Evolutionary conservation across 2,797 vertebrate species (phyloP), one percentile per base, ranked within the genome.

Genomic region (Thripadectes ignobilis): DNA sequence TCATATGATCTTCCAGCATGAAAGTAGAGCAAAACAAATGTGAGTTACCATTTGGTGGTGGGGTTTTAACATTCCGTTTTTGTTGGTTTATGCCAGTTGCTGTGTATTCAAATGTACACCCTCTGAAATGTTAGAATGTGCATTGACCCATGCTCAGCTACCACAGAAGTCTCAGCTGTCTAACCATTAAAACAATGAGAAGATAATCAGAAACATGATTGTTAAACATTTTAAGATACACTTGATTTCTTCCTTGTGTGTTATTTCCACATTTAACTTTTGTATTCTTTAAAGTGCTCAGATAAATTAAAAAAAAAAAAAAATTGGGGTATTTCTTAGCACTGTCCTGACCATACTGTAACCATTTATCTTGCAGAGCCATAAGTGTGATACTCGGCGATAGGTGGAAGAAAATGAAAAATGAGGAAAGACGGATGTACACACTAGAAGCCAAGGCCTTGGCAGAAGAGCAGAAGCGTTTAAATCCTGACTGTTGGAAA

Each of bases 351-450:
- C 48, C 38, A 1, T 46, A 51, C 21, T 95, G 67, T 95, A 84
- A 96, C 92, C 95, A 61, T 96, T 95, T 97, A 17, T 96, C 80
- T 97, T 97, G 63, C 97, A 99, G 99, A 99, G 99, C 99, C 98
- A 99, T 99, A 97, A 99, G 99, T 85, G 99, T 99, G 98, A 99
- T 99, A 97, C 98, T 99, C 36, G 99, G 99, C 52, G 99, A 99
- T 98, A 99, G 98, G 98, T 99, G 99, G 99, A 99, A 99, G 98
- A 99, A 99, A 97, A 99, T 99, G 99, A 99, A 99, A 97, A 99
- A 98, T 3, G 99, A 99, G 95, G 99, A 99, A 96, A 98, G 99
- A 93, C 98, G 99, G 97, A 98, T 99, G 98, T 99, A 99, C 97
- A 99, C 99, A 46, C 98, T 99, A 98, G 99, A 99, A 98, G 99